Base-by-base conservation (phyloP, 1,140 invertebrate genomes). In the Calliphora vicina region DNA sequence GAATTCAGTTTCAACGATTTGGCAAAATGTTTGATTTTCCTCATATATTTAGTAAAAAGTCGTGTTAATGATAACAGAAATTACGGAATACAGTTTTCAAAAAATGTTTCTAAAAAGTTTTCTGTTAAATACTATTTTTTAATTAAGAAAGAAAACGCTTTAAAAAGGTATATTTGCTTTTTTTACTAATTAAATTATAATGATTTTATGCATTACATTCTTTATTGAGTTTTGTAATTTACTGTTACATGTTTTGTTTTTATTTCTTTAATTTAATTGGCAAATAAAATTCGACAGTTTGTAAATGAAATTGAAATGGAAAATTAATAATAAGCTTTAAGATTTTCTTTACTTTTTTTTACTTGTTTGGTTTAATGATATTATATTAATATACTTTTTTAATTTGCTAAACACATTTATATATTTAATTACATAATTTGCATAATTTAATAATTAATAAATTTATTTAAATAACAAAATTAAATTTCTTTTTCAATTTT, bases 321-420 rank as follows among this genome's bases (percentile, higher is more conserved):
- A 67, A 23, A 25, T 67, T 23, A 23, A 23, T 67, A 67, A 67
- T 67, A 67, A 67, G 61, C 61, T 23, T 67, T 67, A 67, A 67
- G 20, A n/a, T 2, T 67, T 23, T 67, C 5, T 20, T 67, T 50
- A 1, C 3, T 12, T 6, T 43, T 43, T 6, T 5, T 67, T 23
- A 9, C n/a, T 5, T 67, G 61, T 67, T 67, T 67, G 20, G 6
- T 67, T 57, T 57, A 17, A 57, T 57, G n/a, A 17, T 57, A n/a
- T 35, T 67, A 67, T 67, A 20, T 67, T 67, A 23, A 3, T 67
- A 20, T 67, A 2, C 25, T 6, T 67, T 42, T 23, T 78, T 78
- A 78, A 78, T 78, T 78, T 43, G 35, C 74, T 78, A 78, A 78
- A 78, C 74, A 78, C 74, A 78, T 78, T 78, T 43, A 78, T 43